Percentiles rank a stretch among this genome's conserved stretches.
These are phyloP conservation scores for Gallinago nigripennis DNA, from an alignment of 2,797 vertebrate species.

Conservation along the genomic window DNA sequence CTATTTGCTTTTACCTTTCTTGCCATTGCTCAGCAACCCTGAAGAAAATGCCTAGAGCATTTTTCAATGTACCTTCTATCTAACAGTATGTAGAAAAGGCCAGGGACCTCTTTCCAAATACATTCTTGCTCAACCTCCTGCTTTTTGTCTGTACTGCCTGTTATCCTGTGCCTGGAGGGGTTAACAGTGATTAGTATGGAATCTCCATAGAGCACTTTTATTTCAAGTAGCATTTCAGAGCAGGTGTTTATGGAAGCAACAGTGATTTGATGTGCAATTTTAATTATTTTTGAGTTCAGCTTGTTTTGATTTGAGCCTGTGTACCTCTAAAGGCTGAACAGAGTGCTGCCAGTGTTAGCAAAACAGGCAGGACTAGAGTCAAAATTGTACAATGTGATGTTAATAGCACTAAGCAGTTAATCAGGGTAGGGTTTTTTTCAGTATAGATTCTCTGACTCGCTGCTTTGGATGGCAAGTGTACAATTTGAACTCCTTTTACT, in stretches of 20 bases:
- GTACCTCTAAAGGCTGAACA: neutral
- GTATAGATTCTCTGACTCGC: neutral
- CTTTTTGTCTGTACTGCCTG: neutral
- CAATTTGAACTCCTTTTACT: neutral
- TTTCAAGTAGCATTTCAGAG: slow-evolving; percentile 13
- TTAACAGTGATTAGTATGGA: neutral
- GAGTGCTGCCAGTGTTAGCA: neutral
- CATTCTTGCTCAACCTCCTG: neutral
- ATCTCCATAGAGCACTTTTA: neutral
- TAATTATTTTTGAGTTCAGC: slow-evolving; percentile 21
- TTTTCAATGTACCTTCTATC: neutral
- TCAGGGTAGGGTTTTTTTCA: neutral
- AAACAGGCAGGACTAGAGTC: neutral
- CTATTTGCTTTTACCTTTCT: neutral
- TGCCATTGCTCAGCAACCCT: neutral
- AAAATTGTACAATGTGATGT: neutral
- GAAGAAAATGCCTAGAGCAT: neutral
- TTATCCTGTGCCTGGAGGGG: neutral
- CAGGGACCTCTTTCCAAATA: neutral
- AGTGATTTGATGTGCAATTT: slow-evolving; percentile 6
- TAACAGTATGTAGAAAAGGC: neutral
- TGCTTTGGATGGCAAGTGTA: neutral
- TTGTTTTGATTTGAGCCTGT: neutral
- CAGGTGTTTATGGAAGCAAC: neutral
- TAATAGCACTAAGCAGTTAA: neutral